Percentiles rank a stretch among this genome's conserved stretches.
These are phyloP conservation scores for Xyrauchen texanus DNA, from an alignment of 2,113 vertebrate genomes.

Conservation along the genomic window DNA sequence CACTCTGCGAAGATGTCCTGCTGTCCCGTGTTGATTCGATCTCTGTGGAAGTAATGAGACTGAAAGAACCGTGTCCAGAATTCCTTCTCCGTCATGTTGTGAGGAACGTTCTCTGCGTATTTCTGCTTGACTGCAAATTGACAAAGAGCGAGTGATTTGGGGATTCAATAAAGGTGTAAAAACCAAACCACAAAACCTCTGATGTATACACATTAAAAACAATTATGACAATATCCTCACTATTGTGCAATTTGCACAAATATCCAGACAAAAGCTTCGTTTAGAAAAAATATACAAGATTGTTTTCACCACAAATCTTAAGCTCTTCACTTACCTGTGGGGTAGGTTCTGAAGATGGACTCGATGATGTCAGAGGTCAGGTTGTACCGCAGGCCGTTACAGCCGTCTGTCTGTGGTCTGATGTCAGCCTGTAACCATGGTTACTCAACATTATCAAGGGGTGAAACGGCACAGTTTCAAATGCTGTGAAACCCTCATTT, in stretches of 20 bases:
- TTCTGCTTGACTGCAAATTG: conserved; percentile 90
- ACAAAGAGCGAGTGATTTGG: too few relatives aligned
- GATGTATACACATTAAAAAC: too few relatives aligned
- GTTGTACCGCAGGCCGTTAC: conserved; percentile 96
- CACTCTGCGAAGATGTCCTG: conserved; percentile 98
- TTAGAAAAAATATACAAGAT: too few relatives aligned
- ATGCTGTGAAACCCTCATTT: background rate
- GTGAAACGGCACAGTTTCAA: background rate
- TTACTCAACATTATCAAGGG: conserved; percentile 1
- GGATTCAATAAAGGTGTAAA: too few relatives aligned
- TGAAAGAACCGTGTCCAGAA: conserved; percentile 99
- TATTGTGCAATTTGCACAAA: too few relatives aligned
- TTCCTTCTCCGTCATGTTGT: conserved; percentile 94
- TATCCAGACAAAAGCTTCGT: too few relatives aligned
- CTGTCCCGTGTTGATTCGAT: conserved; percentile 90
- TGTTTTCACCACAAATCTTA: conserved; percentile 5
- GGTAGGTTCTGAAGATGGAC: conserved; percentile 97
- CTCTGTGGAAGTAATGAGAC: conserved; percentile 98
- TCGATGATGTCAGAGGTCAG: conserved; percentile 97
- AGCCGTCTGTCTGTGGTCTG: conserved; percentile 95
- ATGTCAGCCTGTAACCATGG: conserved; percentile 86
- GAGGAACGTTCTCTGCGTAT: conserved; percentile 95
- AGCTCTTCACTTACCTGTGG: conserved; percentile 79
- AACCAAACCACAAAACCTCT: too few relatives aligned
- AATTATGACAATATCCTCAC: too few relatives aligned